Evolutionary conservation across 2,113 vertebrate species (phyloP), one percentile per base, ranked within the genome.

Genomic region (Pitta sordida): DNA sequence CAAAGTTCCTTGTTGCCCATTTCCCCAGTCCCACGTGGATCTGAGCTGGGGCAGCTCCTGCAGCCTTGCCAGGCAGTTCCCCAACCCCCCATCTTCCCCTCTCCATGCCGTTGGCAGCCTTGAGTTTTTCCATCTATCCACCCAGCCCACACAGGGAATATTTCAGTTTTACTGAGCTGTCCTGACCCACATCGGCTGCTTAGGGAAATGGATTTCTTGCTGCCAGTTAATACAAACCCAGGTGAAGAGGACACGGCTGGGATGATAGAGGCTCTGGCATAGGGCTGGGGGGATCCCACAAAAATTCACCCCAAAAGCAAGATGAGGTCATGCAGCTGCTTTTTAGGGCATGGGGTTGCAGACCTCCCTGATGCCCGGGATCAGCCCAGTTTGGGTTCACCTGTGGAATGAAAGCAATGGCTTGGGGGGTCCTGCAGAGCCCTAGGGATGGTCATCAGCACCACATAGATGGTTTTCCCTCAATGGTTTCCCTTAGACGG

Each of bases 221-320:
- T 78, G 56, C 41, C 1, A 1, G 7, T 44, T 58, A 41, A 41
- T n/a, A 71, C 1, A 93, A 83, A 83, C 21, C n/a, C 21, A 13
- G 62, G 37, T 15, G 41, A 77, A 46, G 43, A 74, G 46, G 21
- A 37, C 2, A 10, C 0, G 6, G 30, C 18, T 32, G 36, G 11
- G 53, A 29, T 58, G 51, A 41, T 2, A 5, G 53, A 37, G 3
- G 69, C 19, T 30, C 18, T 36, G 32, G 53, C 34, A 37, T 21
- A 32, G 20, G 18, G 8, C n/a, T 76, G 29, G 4, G 10, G 1
- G 1, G 0, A 2, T 0, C 3, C 19, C 34, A 29, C 15, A 36
- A 3, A 91, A 44, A 14, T 52, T 69, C 22, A 22, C 11, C 49
- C 29, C 39, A 23, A 53, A n/a, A 7, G 62, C 15, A 58, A 69